phyloP scores from a whole-genome alignment of 2,797 vertebrate genomes.

The Sebastes miniatus region DNA sequence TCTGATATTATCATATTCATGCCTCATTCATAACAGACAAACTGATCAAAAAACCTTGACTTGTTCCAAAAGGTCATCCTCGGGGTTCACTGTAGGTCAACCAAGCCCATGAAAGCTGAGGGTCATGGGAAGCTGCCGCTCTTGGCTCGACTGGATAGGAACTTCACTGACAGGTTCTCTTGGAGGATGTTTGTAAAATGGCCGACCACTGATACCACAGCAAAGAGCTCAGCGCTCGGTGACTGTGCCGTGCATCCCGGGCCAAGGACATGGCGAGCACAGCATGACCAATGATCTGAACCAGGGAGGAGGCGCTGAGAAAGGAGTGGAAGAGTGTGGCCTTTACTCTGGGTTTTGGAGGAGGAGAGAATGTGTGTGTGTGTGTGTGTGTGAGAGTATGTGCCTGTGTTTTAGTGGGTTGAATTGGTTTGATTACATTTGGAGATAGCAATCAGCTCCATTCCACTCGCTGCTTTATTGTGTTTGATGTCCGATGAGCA shows the following conservation, averaged over 20 bases:
- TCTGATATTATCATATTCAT: conserved; percentile 62
- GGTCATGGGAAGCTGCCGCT: conserved; percentile 77
- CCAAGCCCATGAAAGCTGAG: conserved; percentile 63
- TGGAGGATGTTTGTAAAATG: conserved; percentile 76
- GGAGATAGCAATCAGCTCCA: conserved; percentile 74
- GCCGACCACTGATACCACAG: conserved; percentile 77
- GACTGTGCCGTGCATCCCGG: conserved; percentile 55
- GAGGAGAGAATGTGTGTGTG: conserved; percentile 11
- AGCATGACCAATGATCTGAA: conserved; percentile 74
- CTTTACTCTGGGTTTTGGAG: conserved; percentile 63
- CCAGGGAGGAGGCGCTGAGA: conserved; percentile 53
- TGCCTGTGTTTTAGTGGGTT: conserved; percentile 62
- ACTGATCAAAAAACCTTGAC: conserved; percentile 47
- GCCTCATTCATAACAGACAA: conserved; percentile 59
- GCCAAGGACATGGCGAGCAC: conserved; percentile 73
- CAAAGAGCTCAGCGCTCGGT: conserved; percentile 62
- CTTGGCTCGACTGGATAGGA: conserved; percentile 67
- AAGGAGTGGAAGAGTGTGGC: conserved; percentile 53
- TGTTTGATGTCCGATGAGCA: conserved; percentile 77
- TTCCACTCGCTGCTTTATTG: conserved; percentile 67
- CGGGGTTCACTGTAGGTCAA: conserved; percentile 60
- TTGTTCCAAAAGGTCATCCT: conserved; percentile 56
- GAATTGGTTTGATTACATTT: conserved; percentile 76
- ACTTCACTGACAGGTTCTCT: conserved; percentile 73
- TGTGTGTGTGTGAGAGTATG: conserved; percentile 26